These are phyloP conservation scores for Cephus pygmeus DNA, from an alignment of 2,888 invertebrate species.

Conservation along the genomic window DNA sequence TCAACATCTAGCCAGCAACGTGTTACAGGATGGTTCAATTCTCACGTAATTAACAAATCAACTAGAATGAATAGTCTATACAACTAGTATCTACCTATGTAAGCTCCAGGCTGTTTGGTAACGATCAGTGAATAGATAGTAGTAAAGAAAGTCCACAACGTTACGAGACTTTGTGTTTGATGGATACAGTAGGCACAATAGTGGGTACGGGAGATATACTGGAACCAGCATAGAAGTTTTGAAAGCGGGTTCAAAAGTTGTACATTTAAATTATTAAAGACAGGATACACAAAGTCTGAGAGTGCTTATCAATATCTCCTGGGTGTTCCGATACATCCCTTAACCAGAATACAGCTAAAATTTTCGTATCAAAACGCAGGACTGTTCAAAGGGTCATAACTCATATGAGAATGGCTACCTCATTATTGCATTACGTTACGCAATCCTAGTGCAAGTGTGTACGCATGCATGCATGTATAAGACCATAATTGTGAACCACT, in stretches of 20 bases:
- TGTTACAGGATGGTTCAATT: background rate
- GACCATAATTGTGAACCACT: background rate
- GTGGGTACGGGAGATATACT: background rate
- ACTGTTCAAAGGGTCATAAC: background rate
- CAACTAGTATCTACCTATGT: background rate
- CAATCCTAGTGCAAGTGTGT: background rate
- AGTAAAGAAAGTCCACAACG: background rate
- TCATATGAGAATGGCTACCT: background rate
- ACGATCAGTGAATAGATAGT: background rate
- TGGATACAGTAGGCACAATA: background rate
- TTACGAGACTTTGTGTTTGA: background rate
- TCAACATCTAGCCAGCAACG: background rate
- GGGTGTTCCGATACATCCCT: background rate
- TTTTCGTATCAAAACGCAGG: background rate
- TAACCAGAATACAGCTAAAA: background rate
- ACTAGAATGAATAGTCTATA: background rate
- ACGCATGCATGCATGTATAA: background rate
- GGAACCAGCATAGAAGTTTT: background rate
- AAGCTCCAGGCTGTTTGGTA: background rate
- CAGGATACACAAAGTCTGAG: background rate
- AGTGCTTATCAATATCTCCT: background rate
- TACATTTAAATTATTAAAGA: background rate
- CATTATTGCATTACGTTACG: background rate
- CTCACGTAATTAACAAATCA: background rate
- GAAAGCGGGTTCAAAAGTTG: background rate